Evolutionary conservation across 2,113 vertebrate genomes (phyloP).

Genomic region (Pseudorasbora parva): DNA sequence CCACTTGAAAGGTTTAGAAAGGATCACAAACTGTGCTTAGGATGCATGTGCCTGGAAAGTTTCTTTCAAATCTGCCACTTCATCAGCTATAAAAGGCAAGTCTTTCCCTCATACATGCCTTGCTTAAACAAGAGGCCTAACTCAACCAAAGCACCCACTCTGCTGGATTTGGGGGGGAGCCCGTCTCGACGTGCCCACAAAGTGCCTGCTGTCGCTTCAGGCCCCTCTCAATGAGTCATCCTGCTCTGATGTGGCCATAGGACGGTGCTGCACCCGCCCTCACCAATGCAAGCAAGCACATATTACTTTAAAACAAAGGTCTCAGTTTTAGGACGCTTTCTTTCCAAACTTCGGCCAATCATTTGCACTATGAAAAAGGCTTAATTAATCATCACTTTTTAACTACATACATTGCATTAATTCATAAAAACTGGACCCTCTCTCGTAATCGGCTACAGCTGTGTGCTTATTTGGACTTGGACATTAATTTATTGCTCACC

Average conservation of each 20-base stretch:
- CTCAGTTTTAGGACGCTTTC: not conserved
- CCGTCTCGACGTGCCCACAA: constrained; percentile 48
- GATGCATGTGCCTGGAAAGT: not conserved
- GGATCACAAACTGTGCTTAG: not conserved
- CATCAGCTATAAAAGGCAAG: constrained; percentile 8
- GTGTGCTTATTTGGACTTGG: constrained; percentile 71
- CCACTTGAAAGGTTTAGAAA: not conserved
- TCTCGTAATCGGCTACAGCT: constrained; percentile 71
- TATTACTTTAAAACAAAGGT: constrained; percentile 13
- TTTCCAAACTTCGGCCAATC: not conserved
- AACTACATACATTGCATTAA: constrained; percentile 72
- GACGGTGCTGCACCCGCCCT: constrained; percentile 54
- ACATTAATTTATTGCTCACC: constrained; percentile 81
- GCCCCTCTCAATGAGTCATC: constrained; percentile 74
- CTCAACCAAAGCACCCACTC: constrained; percentile 52
- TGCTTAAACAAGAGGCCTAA: constrained; percentile 28
- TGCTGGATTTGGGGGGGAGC: constrained; percentile 53
- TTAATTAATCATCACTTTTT: constrained; percentile 63
- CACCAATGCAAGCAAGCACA: constrained; percentile 64
- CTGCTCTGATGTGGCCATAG: constrained; percentile 72
- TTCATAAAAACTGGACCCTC: constrained; percentile 66
- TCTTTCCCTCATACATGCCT: not conserved
- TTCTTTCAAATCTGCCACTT: constrained; percentile 8
- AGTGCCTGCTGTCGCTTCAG: constrained; percentile 49
- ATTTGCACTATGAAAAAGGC: not conserved